Percentiles rank a stretch among this genome's conserved stretches.
Conservation (phyloP, 2,113 vertebrate species). For the Myrmecobius fasciatus region DNA sequence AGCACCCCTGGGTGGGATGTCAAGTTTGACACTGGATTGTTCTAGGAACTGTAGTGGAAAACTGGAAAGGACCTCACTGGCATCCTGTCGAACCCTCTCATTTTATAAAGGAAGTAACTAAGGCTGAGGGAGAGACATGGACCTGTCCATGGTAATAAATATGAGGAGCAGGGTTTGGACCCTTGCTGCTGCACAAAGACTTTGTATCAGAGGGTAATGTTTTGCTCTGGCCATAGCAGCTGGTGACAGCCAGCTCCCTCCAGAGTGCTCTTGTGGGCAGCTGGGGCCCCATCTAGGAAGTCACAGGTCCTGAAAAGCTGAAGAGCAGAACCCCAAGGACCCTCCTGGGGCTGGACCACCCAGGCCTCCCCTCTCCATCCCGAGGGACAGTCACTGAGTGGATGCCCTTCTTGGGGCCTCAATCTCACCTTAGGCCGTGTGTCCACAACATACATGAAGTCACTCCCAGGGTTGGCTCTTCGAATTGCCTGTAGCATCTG, state of each 20-base stretch:
- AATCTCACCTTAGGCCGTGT: constrained; percentile 95
- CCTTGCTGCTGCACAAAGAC: background rate
- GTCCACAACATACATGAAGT: constrained; percentile 97
- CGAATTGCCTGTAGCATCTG: constrained; percentile 97
- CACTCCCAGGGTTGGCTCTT: constrained; percentile 94
- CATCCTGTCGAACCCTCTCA: background rate
- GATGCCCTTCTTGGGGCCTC: fast-evolving
- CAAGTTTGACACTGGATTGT: background rate
- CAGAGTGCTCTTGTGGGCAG: background rate
- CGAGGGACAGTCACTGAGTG: background rate
- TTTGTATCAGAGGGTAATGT: background rate
- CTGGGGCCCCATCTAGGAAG: background rate
- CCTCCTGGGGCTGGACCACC: background rate
- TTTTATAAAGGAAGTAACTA: background rate
- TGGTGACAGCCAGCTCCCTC: background rate
- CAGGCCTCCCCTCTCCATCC: no score
- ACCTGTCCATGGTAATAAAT: background rate
- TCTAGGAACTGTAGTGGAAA: background rate
- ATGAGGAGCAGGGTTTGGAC: background rate
- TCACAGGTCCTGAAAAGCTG: background rate
- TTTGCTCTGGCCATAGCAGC: background rate
- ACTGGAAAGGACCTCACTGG: background rate
- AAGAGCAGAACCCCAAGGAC: background rate
- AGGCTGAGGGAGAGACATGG: background rate
- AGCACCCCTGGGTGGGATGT: background rate